Evolutionary conservation across 2,888 invertebrate genomes (phyloP).

Genomic region (Ochropacha duplaris): DNA sequence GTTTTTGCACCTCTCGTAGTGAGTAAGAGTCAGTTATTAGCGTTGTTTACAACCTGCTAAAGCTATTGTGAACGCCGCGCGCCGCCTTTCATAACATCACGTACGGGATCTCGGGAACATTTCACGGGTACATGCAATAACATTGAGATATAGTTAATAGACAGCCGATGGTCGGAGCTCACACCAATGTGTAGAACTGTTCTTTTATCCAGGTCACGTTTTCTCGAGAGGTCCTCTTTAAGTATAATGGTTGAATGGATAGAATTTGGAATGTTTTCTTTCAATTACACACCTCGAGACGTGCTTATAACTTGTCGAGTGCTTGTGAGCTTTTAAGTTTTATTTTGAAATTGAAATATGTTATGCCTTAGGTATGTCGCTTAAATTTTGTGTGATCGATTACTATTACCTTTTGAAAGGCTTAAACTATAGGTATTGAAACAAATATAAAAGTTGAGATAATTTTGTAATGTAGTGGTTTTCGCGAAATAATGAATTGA

Average conservation of each 20-base stretch:
- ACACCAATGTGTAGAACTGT: constrained; percentile 44
- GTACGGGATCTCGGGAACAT: constrained; percentile 57
- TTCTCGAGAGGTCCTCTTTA: constrained; percentile 70
- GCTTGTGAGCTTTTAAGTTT: constrained; percentile 35
- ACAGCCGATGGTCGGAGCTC: constrained; percentile 46
- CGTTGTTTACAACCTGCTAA: constrained; percentile 78
- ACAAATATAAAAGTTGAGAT: background rate
- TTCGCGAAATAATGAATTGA: too few relatives aligned
- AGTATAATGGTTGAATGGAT: constrained; percentile 52
- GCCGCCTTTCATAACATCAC: constrained; percentile 73
- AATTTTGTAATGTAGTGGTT: too few relatives aligned
- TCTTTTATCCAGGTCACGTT: constrained; percentile 74
- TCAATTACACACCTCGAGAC: constrained; percentile 59
- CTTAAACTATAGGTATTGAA: too few relatives aligned
- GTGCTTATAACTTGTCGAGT: constrained; percentile 42
- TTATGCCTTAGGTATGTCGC: background rate
- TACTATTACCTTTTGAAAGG: background rate
- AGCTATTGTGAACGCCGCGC: constrained; percentile 52
- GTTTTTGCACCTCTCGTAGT: constrained; percentile 54
- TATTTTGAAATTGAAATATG: constrained; percentile 19
- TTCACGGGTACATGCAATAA: constrained; percentile 57
- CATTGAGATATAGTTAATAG: constrained; percentile 62
- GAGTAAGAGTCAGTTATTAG: constrained; percentile 67
- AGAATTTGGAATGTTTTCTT: constrained; percentile 70
- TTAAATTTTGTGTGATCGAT: background rate